These are phyloP conservation scores for Oreochromis tanganicae DNA, from an alignment of 2,113 vertebrate species.

Conservation along the genomic window DNA sequence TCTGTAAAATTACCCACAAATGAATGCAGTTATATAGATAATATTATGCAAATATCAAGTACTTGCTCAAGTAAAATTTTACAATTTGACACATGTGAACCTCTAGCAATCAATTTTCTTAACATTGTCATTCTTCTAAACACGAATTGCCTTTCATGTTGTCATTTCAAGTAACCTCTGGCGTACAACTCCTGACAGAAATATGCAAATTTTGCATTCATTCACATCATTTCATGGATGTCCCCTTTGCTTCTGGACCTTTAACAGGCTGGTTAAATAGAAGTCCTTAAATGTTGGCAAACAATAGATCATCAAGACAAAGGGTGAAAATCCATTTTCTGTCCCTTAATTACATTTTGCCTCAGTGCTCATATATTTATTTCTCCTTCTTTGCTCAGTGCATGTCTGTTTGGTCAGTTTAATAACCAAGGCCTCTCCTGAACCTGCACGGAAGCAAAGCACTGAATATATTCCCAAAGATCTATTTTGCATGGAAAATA, in stretches of 20 bases:
- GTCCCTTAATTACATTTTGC: constrained; percentile 51
- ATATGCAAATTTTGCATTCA: background rate
- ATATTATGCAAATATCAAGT: background rate
- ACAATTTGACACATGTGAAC: background rate
- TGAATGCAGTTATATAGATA: background rate
- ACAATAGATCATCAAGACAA: constrained; percentile 43
- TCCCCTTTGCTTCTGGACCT: background rate
- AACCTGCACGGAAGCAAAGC: constrained; percentile 11
- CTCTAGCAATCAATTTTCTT: background rate
- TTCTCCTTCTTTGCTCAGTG: constrained; percentile 36
- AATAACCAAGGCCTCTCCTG: constrained; percentile 36
- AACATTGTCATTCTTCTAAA: background rate
- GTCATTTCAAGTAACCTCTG: background rate
- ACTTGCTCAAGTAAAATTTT: background rate
- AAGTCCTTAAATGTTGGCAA: constrained; percentile 43
- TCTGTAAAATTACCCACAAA: background rate
- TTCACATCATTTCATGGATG: background rate
- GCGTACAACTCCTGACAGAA: background rate
- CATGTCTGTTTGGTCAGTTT: constrained; percentile 54
- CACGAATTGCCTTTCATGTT: background rate
- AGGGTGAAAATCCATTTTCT: constrained; percentile 54
- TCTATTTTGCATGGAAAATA: constrained; percentile 50
- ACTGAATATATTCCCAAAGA: constrained; percentile 8
- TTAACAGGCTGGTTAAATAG: constrained; percentile 15
- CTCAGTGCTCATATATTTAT: constrained; percentile 20